These are phyloP conservation scores for Peucedramus taeniatus DNA, from an alignment of 2,113 vertebrate genomes.

Conservation along the genomic window DNA sequence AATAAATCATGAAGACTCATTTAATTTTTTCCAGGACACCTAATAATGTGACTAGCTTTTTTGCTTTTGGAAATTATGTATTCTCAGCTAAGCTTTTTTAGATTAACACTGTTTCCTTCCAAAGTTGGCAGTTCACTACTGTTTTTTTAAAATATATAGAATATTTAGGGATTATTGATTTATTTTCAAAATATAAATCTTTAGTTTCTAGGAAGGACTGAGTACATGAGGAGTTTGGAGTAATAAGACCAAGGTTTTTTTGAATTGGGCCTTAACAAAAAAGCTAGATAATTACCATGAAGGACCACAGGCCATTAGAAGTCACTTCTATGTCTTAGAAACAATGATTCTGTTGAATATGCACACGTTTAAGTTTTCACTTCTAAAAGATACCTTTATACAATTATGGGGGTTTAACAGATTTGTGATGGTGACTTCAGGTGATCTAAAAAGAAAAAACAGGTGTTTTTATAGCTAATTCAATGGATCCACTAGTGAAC, in stretches of 20 bases:
- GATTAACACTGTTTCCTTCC: not conserved
- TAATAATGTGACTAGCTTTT: not conserved
- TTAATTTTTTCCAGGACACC: not conserved
- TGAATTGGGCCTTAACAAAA: not conserved
- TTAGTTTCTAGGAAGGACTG: not conserved
- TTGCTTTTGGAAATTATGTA: not conserved
- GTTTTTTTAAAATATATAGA: not conserved
- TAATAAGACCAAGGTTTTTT: not conserved
- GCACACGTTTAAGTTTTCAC: not conserved
- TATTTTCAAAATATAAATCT: not conserved
- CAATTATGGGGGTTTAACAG: not conserved
- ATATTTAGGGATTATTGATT: not conserved
- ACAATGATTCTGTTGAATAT: not conserved
- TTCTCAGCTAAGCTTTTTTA: not conserved
- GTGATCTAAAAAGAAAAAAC: not conserved
- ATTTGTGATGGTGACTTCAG: not conserved
- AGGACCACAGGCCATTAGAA: not conserved
- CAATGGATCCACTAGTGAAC: not conserved
- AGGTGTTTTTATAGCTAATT: not conserved
- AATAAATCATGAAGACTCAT: not conserved
- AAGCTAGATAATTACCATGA: not conserved
- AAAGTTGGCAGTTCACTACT: not conserved
- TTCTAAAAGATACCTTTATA: not conserved
- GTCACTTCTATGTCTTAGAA: not conserved
- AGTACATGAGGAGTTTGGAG: not conserved